Evolutionary conservation across 1,140 invertebrate species (phyloP), one percentile per base, ranked within the genome.

Genomic region (Dermatophagoides farinae): DNA sequence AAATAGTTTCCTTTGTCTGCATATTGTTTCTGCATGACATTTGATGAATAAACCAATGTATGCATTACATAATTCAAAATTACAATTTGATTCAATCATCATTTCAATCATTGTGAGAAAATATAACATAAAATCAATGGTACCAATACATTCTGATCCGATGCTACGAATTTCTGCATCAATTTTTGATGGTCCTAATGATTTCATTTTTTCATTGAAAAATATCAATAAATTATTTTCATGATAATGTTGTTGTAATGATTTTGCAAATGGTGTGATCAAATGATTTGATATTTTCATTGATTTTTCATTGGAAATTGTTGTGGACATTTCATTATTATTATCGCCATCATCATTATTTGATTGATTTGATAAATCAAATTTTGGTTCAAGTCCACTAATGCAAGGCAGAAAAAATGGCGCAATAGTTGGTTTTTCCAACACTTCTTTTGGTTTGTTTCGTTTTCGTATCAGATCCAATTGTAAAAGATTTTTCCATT

Each of bases 401-500:
- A 92, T 76, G 0, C 89, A 92, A 0, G 91, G 89, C 41, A 98
- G 71, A 70, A 97, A 97, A 74, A 98, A 98, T 0, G 92, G 92
- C 0, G 90, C 89, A 25, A 79, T 77, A 74, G 88, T 86, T 0
- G 84, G 82, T 0, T 77, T 77, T 68, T 89, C 88, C 0, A 81
- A 76, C 8, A 85, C 75, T 52, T 84, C 82, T 72, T 83, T 88
- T 0, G 91, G 90, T 70, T 92, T 96, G 71, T 97, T 97, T 63
- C 86, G 77, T 64, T 70, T 64, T 72, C 75, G 64, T 1, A 97
- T 85, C 1, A 86, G 72, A 67, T 97, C 90, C 47, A 97, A 75
- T 71, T 91, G 81, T 0, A 97, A 74, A 5, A 98, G 72, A 75
- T 95, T 95, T 54, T 88, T 80, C 95, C 92, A 97, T 68, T 86